These are phyloP conservation scores for Sebastolobus altivelis DNA, from an alignment of 2,797 vertebrate species.

Conservation along the genomic window DNA sequence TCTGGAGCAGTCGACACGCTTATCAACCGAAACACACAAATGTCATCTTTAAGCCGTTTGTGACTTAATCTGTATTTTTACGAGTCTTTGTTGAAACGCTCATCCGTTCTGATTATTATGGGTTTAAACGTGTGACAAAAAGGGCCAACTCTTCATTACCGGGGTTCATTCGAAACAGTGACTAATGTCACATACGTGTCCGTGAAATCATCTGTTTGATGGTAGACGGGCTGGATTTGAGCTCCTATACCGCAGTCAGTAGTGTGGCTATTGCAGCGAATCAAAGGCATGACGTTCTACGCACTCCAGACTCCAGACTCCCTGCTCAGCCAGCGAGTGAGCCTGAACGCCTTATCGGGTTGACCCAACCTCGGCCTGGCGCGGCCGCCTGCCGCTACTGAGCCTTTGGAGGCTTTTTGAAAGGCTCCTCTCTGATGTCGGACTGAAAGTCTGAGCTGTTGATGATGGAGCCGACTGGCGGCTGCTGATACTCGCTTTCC, in stretches of 20 bases:
- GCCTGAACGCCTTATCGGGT: conserved; percentile 59
- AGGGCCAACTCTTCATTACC: conserved; percentile 20
- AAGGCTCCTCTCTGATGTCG: conserved; percentile 57
- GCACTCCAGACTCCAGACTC: conserved; percentile 25
- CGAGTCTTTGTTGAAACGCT: conserved; percentile 39
- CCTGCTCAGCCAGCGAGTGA: conserved; percentile 32
- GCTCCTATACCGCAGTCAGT: conserved; percentile 37
- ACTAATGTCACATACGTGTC: conserved; percentile 8
- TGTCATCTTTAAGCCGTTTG: conserved; percentile 75
- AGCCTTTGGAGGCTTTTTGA: conserved; percentile 49
- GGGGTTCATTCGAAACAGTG: conserved; percentile 20
- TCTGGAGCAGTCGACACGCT: conserved; percentile 62
- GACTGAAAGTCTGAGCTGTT: conserved; percentile 50
- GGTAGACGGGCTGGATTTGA: conserved; percentile 33
- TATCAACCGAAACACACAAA: conserved; percentile 80
- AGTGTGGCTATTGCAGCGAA: conserved; percentile 35
- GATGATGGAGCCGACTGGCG: conserved; percentile 37
- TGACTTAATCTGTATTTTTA: conserved; percentile 61
- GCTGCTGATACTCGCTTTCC: conserved; percentile 49
- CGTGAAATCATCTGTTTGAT: conserved; percentile 67
- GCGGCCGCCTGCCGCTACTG: conserved; percentile 5
- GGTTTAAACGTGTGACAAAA: conserved; percentile 17
- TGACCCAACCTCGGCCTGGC: conserved; percentile 50
- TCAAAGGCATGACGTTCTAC: conserved; percentile 44
- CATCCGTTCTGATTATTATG: conserved; percentile 36